Evolutionary conservation across 1,140 invertebrate species (phyloP).

Genomic region (honey bee (Apis mellifera)): Amel_HAv3.1 CM009935.2:3939501-3940000

Average conservation of each 20-base stretch:
- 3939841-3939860: neutral
- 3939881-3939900: neutral
- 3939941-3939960: neutral
- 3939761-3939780: neutral
- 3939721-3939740: neutral
- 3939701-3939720: constrained; percentile 6
- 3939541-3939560: constrained; percentile 28
- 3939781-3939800: neutral
- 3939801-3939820: neutral
- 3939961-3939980: neutral
- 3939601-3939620: too few relatives aligned
- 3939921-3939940: neutral
- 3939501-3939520: constrained; percentile 34
- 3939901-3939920: neutral
- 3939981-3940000: neutral
- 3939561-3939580: constrained; percentile 49
- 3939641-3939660: constrained; percentile 1
- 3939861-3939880: neutral
- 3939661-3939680: constrained; percentile 6
- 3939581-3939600: constrained; percentile 19
- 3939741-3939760: neutral
- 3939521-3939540: constrained; percentile 25
- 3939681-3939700: neutral
- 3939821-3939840: neutral
- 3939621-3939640: constrained; percentile 9